Conservation (phyloP, 2,888 invertebrate species). For the Diachrysia chrysitis region DNA sequence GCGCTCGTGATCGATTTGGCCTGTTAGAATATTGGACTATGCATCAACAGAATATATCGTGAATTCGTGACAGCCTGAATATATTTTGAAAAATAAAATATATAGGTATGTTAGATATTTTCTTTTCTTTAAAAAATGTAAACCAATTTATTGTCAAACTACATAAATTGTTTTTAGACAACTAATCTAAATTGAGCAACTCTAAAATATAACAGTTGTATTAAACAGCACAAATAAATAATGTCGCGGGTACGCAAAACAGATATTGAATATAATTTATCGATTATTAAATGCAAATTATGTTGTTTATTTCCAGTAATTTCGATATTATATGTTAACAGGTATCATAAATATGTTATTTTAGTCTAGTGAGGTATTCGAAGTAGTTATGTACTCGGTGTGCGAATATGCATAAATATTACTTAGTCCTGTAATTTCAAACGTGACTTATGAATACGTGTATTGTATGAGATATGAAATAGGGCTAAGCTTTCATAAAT, state of each 20-base stretch:
- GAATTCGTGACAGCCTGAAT: background rate
- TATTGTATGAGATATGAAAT: slow-evolving; percentile 57
- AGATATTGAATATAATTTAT: slow-evolving; percentile 11
- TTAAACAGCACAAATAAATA: background rate
- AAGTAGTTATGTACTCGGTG: slow-evolving; percentile 28
- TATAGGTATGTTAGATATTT: background rate
- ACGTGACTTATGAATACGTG: slow-evolving; percentile 59
- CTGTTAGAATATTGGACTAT: slow-evolving; percentile 29
- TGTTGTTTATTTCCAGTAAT: slow-evolving; percentile 22
- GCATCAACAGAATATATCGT: slow-evolving; percentile 23
- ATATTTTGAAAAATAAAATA: slow-evolving; percentile 7
- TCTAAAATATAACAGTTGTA: background rate
- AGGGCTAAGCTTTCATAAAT: slow-evolving; percentile 48
- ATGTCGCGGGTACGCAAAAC: background rate
- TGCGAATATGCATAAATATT: slow-evolving; percentile 56
- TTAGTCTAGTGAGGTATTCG: slow-evolving; percentile 30
- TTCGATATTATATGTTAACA: slow-evolving; percentile 29
- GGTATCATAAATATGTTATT: slow-evolving; percentile 38
- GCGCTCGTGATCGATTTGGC: slow-evolving; percentile 40
- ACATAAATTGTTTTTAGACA: background rate
- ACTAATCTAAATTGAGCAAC: background rate
- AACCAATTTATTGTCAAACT: background rate
- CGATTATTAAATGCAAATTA: slow-evolving; percentile 12
- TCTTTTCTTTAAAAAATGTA: background rate
- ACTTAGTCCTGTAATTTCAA: slow-evolving; percentile 54